These are phyloP conservation scores for Crossaster papposus DNA, from an alignment of 53 echinoderm and acorn worm genomes.

Conservation along the genomic window DNA sequence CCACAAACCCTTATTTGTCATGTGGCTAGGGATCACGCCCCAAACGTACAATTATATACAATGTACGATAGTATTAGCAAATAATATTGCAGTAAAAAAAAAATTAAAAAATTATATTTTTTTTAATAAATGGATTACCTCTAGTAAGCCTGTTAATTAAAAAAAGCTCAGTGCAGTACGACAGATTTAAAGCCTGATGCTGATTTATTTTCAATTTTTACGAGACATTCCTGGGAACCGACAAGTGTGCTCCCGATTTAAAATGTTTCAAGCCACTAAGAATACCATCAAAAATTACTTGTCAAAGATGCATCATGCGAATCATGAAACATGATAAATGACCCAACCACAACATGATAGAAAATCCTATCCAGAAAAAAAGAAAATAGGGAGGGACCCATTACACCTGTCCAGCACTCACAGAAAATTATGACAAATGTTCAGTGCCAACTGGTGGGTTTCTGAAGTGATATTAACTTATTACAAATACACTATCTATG, in stretches of 20 bases:
- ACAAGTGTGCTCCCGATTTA: background rate
- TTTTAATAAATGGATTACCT: too few species aligned
- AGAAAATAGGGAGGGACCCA: conserved; percentile 4
- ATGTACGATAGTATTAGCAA: too few species aligned
- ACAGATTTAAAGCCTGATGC: too few species aligned
- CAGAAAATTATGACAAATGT: conserved; percentile 48
- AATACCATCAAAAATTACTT: background rate
- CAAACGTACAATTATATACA: too few species aligned
- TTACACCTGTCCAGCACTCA: conserved; percentile 4
- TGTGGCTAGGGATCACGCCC: too few species aligned
- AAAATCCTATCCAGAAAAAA: background rate
- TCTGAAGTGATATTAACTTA: conserved; percentile 60
- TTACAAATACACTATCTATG: conserved; percentile 49
- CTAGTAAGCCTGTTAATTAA: too few species aligned
- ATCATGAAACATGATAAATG: conserved; percentile 13
- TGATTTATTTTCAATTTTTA: background rate
- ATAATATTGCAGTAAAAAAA: too few species aligned
- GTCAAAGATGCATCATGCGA: background rate
- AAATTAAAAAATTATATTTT: too few species aligned
- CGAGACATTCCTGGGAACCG: background rate
- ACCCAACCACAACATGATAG: background rate
- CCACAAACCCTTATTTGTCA: too few species aligned
- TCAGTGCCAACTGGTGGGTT: background rate
- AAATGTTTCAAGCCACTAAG: background rate
- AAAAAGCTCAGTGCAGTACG: too few species aligned